Evolutionary conservation across 2,888 invertebrate species (phyloP).

Genomic region (Drosophila leonis): DNA sequence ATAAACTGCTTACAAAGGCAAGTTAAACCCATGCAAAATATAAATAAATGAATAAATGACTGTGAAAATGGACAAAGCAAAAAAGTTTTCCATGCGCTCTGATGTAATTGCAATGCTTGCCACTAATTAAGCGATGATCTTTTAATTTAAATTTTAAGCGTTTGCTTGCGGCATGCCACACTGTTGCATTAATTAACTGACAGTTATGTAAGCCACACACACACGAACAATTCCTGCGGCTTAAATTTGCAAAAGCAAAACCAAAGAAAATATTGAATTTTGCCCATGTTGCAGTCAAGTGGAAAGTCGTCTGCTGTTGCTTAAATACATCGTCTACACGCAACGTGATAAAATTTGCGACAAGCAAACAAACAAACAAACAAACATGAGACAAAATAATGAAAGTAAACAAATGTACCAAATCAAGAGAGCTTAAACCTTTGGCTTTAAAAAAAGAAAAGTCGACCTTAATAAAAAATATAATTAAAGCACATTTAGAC

Average conservation of each 20-base stretch:
- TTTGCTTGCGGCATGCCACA: conserved; percentile 12
- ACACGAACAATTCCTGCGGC: conserved; percentile 23
- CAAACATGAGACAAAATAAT: conserved; percentile 12
- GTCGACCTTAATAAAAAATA: conserved; percentile 35
- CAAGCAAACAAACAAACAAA: conserved; percentile 34
- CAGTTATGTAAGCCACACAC: conserved; percentile 22
- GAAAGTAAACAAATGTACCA: conserved; percentile 42
- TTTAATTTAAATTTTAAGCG: conserved; percentile 37
- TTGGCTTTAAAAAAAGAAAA: conserved; percentile 22
- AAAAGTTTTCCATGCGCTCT: conserved; percentile 1
- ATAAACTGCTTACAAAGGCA: conserved; percentile 51
- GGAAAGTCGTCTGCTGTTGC: conserved; percentile 26
- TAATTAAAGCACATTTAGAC: conserved; percentile 31
- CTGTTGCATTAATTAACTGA: conserved; percentile 41
- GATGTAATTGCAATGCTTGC: conserved; percentile 37
- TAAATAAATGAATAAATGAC: conserved; percentile 26
- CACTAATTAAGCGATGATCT: conserved; percentile 63
- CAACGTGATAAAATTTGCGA: conserved; percentile 50
- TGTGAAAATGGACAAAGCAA: conserved; percentile 16
- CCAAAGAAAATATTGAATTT: conserved; percentile 39
- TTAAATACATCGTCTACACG: conserved; percentile 35
- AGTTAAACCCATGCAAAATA: conserved; percentile 2
- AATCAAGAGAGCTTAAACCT: conserved; percentile 14
- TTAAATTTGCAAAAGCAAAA: conserved; percentile 2
- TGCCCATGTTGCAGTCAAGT: conserved; percentile 31